phyloP scores from a whole-genome alignment of 2,797 vertebrate species.

The Squalus acanthias region DNA sequence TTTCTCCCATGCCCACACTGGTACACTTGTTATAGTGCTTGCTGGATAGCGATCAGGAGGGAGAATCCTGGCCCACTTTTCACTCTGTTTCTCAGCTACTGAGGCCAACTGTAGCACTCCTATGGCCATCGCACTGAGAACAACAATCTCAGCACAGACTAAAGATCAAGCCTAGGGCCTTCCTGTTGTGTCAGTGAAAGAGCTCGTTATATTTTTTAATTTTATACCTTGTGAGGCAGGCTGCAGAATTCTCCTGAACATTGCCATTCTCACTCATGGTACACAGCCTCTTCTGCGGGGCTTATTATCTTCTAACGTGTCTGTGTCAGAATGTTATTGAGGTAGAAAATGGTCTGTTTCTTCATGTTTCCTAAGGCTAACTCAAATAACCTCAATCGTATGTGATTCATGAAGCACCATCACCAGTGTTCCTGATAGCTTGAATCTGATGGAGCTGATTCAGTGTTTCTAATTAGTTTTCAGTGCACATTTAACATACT shows the following conservation, averaged over 20 bases:
- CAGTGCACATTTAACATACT: not conserved
- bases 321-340: not conserved
- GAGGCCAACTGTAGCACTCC: not conserved
- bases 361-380: not conserved
- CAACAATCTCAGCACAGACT: not conserved
- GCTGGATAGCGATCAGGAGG: not conserved
- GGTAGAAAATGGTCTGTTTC: not conserved
- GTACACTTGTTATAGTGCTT: not conserved
- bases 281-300: not conserved
- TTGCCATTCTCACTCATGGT: not conserved
- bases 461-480: not conserved
- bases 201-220: not conserved
- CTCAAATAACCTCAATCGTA: not conserved
- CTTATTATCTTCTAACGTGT: not conserved
- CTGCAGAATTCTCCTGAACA: not conserved
- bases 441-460: not conserved
- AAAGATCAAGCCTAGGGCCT: not conserved
- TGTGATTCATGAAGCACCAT: not conserved
- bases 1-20: not conserved
- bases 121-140: not conserved
- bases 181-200: not conserved
- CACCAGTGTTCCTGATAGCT: not conserved
- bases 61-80: not conserved
- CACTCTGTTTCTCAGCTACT: not conserved
- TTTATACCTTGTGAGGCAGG: not conserved